phyloP scores from a whole-genome alignment of 2,888 invertebrate species.

The Hypomecis punctinalis region DNA sequence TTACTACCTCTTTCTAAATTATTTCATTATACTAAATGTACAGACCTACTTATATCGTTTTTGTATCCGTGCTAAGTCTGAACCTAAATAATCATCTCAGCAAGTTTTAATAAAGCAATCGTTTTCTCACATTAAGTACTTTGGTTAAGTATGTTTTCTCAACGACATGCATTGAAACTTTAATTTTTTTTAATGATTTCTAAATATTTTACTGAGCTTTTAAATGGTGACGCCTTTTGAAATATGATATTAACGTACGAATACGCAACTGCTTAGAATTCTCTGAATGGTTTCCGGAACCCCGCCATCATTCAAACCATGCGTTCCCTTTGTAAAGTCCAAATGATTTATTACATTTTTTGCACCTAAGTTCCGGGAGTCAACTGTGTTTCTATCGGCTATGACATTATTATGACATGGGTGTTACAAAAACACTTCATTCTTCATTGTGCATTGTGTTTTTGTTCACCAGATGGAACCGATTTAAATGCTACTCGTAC shows the following conservation, averaged over 20 bases:
- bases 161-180: too few relatives aligned
- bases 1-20: too few relatives aligned
- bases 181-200: too few relatives aligned
- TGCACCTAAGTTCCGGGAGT: conserved; percentile 71
- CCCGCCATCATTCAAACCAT: conserved; percentile 33
- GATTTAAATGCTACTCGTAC: conserved; percentile 28
- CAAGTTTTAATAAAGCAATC: too few relatives aligned
- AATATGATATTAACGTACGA: background rate
- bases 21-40: too few relatives aligned
- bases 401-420: conserved; percentile 62
- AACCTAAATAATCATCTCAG: too few relatives aligned
- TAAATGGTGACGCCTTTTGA: background rate
- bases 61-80: too few relatives aligned
- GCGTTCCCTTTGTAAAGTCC: conserved; percentile 35
- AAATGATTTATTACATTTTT: conserved; percentile 70
- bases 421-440: conserved; percentile 50
- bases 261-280: conserved; percentile 4
- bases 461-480: conserved; percentile 36
- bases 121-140: too few relatives aligned
- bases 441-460: conserved; percentile 50
- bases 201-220: background rate
- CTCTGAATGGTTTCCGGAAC: conserved; percentile 30
- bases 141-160: too few relatives aligned
- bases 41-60: too few relatives aligned
- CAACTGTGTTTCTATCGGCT: conserved; percentile 69